Conservation (phyloP, 2,113 vertebrate genomes). For the Penelope pileata region DNA sequence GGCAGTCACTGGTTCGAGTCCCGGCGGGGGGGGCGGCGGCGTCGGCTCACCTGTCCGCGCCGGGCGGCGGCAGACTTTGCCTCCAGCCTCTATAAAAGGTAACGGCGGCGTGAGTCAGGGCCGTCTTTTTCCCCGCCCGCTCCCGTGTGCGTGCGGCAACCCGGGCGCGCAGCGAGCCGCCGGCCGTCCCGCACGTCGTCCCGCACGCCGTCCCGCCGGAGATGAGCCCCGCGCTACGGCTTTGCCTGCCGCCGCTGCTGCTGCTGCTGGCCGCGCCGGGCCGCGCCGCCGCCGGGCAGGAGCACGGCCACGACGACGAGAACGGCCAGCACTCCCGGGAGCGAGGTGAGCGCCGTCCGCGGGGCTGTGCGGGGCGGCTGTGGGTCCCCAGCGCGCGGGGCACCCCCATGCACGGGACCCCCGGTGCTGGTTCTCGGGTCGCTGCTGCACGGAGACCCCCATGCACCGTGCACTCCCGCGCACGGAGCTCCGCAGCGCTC, state of each 20-base stretch:
- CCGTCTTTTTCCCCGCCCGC: conserved; percentile 43
- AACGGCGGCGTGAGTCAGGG: conserved; percentile 61
- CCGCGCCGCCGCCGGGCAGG: neutral
- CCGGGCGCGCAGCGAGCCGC: neutral
- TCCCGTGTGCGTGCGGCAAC: conserved; percentile 49
- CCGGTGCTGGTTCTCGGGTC: neutral
- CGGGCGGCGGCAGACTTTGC: conserved; percentile 46
- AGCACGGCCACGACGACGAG: neutral
- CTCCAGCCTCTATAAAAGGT: conserved; percentile 64
- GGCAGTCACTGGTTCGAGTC: rapidly evolving
- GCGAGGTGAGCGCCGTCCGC: conserved; percentile 57
- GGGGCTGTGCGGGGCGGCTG: too few relatives aligned
- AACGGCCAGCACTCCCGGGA: neutral
- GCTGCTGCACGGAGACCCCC: neutral
- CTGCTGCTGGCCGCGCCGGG: neutral
- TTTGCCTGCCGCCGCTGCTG: conserved; percentile 26
- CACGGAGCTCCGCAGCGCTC: rapidly evolving
- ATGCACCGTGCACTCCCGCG: rapidly evolving
- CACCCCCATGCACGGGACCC: too few relatives aligned
- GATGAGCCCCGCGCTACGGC: conserved; percentile 29
- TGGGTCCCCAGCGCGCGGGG: neutral
- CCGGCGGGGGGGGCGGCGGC: neutral
- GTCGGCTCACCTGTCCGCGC: conserved; percentile 4
- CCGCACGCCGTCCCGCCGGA: conserved; percentile 18
- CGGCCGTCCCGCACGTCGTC: conserved; percentile 45